phyloP scores from a whole-genome alignment of 2,797 vertebrate genomes.

The Labeo calbasu region DNA sequence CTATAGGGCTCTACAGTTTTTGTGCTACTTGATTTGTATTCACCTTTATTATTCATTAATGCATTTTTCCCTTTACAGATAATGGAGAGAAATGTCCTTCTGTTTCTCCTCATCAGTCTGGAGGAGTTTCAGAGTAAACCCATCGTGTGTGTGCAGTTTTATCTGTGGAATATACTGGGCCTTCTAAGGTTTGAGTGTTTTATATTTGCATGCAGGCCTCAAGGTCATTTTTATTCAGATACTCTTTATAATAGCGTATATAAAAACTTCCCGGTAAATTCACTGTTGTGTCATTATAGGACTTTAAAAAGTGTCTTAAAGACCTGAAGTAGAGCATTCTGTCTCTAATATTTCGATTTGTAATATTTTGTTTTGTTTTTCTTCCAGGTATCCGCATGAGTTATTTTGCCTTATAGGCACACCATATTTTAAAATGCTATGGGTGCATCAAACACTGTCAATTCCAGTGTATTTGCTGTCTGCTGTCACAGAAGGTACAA shows the following conservation, averaged over 20 bases:
- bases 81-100: conserved; percentile 85
- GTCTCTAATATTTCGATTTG: too few species aligned
- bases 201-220: not conserved
- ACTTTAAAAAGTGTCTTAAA: not conserved
- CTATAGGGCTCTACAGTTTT: not conserved
- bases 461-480: conserved; percentile 86
- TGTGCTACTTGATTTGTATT: not conserved
- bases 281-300: not conserved
- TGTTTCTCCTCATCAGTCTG: conserved; percentile 86
- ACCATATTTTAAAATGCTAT: conserved; percentile 79
- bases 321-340: not conserved
- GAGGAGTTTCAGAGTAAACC: conserved; percentile 91
- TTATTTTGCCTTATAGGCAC: conserved; percentile 81
- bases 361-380: not conserved
- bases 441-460: conserved; percentile 86
- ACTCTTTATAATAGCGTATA: not conserved
- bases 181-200: conserved; percentile 81
- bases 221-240: not conserved
- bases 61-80: conserved; percentile 75
- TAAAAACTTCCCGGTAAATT: not conserved
- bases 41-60: not conserved
- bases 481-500: conserved; percentile 87
- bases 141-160: conserved; percentile 86
- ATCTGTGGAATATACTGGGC: conserved; percentile 90
- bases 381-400: conserved; percentile 85